Evolutionary conservation across 2,888 invertebrate species (phyloP), one percentile per base, ranked within the genome.

Genomic region (Limenitis arthemis): DNA sequence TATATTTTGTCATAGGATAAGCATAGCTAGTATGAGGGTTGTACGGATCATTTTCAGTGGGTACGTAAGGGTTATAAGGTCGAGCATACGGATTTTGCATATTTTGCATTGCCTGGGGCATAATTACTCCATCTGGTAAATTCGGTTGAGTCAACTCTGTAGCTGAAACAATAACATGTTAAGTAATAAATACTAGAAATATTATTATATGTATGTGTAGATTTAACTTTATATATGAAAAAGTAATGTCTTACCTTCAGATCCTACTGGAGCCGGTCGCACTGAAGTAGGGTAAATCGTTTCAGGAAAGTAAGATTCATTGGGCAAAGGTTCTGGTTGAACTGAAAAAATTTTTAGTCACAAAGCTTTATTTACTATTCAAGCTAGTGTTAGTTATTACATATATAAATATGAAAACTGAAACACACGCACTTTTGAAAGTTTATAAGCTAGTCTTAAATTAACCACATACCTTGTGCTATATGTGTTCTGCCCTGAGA

Each of bases 231-330:
- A 46, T 34, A 33, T 34, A 28, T 8, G 38, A 30, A 32, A 9
- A 32, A 59, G 40, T 34, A 47, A 43, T 54, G 34, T 36, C 30
- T 44, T 34, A 86, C 84, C 88, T 84, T 93, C 93, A 1, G 93
- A 93, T 5, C 93, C 93, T 5, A 93, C 84, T 0, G 93, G 93
- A 37, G 91, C 86, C 0, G 93, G 93, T 41, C 93, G 79, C 4
- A 92, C 84, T 1, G 89, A 88, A 0, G 91, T 90, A 0, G 91
- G 88, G 61, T 88, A 88, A 43, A 86, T 79, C 29, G 83, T 75
- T 49, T 86, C 84, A 5, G 85, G 82, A 53, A 83, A 84, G 57
- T 80, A 80, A 1, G 72, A 55, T 33, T 85, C 83, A 5, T 73
- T 52, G 3, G 79, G 67, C 50, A 76, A 53, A 0, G 66, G 60